Evolutionary conservation across 2,888 invertebrate genomes (phyloP).

Genomic region (Macrophya annulata): DNA sequence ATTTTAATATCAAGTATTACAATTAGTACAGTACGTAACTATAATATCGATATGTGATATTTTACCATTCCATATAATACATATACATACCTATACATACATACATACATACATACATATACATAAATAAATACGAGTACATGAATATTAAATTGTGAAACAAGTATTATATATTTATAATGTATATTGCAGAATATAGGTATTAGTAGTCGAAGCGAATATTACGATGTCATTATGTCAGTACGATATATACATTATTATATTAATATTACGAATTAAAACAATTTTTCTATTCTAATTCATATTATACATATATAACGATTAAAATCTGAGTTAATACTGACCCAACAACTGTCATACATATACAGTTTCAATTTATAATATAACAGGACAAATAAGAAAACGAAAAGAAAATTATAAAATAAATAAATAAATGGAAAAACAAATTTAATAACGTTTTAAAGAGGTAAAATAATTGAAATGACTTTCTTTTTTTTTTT

Average conservation of each 20-base stretch:
- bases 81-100: background rate
- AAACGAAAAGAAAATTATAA: too few species aligned
- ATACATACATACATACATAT: background rate
- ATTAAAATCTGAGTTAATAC: too few species aligned
- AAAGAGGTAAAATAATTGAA: too few species aligned
- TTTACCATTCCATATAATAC: background rate
- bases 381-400: too few species aligned
- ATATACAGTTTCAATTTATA: too few species aligned
- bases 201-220: conserved; percentile 7
- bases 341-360: too few species aligned
- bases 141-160: background rate
- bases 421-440: too few species aligned
- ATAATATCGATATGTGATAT: conserved; percentile 36
- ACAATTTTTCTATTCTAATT: background rate
- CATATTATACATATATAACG: too few species aligned
- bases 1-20: conserved; percentile 1
- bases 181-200: background rate
- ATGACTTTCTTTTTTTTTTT: too few species aligned
- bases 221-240: background rate
- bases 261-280: background rate
- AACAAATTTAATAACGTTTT: too few species aligned
- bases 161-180: conserved; percentile 19
- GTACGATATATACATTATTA: background rate
- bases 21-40: background rate
- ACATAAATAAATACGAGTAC: too few species aligned